Conservation (phyloP, 2,888 invertebrate genomes). For the Drosophila macrospina region DNA sequence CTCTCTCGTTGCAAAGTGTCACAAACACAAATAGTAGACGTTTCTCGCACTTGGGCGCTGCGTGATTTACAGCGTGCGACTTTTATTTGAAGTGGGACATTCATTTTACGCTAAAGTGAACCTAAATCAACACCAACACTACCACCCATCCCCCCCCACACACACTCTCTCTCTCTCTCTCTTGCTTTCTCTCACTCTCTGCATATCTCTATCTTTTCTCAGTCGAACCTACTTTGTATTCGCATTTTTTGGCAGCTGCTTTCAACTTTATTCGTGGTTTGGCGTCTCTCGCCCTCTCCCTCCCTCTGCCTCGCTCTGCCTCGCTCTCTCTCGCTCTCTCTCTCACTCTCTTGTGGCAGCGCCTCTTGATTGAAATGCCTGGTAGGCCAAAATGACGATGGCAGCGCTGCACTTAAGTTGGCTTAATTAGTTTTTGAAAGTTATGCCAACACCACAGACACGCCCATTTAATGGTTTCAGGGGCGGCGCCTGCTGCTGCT, state of each 20-base stretch:
- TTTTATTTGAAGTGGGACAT: slow-evolving; percentile 81
- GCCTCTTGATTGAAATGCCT: slow-evolving; percentile 77
- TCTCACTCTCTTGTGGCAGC: slow-evolving; percentile 52
- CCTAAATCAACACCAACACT: slow-evolving; percentile 76
- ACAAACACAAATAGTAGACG: slow-evolving; percentile 73
- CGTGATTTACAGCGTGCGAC: slow-evolving; percentile 80
- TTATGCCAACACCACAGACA: slow-evolving; percentile 74
- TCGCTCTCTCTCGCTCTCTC: slow-evolving; percentile 15
- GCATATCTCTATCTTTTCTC: no score
- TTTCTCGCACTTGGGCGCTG: slow-evolving; percentile 55
- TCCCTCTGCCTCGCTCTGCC: no score
- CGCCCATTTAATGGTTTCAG: slow-evolving; percentile 73
- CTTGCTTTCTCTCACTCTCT: neutral
- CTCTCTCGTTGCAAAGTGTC: slow-evolving; percentile 63
- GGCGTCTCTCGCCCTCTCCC: slow-evolving; percentile 15
- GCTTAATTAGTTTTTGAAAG: slow-evolving; percentile 84
- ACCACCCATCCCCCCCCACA: slow-evolving; percentile 27
- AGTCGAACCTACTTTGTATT: slow-evolving; percentile 35
- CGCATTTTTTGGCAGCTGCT: slow-evolving; percentile 61
- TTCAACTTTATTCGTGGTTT: slow-evolving; percentile 17
- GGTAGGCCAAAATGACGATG: slow-evolving; percentile 61
- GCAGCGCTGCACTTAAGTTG: slow-evolving; percentile 74
- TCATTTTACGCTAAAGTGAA: slow-evolving; percentile 80
- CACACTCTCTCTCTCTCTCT: neutral
- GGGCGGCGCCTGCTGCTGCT: slow-evolving; percentile 16